A percentile compares a stretch with the other conserved stretches of the same genome.
Evolutionary conservation across 2,113 vertebrate genomes (phyloP).

Genomic region (Callocephalon fimbriatum): DNA sequence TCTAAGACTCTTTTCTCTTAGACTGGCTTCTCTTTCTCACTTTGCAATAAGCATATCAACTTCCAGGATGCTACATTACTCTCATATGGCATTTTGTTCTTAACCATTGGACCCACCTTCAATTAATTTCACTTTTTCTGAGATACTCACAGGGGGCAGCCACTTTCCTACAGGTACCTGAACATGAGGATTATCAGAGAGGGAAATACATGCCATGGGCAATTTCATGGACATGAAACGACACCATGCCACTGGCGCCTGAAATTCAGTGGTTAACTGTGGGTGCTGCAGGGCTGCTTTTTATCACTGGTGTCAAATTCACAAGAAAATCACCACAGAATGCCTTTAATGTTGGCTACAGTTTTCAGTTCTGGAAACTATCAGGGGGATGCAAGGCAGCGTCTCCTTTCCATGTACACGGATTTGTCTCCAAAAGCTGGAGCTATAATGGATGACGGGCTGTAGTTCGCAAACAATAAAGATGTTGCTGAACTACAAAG

Average conservation of each 20-base stretch:
- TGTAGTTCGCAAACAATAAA: neutral
- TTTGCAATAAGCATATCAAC: neutral
- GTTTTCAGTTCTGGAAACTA: constrained; percentile 43
- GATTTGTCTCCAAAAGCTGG: neutral
- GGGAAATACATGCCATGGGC: neutral
- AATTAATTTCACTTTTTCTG: neutral
- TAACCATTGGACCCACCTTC: neutral
- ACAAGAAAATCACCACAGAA: constrained; percentile 49
- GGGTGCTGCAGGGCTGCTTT: constrained; percentile 24
- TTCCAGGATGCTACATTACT: neutral
- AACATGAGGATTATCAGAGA: neutral
- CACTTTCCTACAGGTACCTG: neutral
- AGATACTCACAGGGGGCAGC: neutral
- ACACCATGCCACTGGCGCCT: neutral
- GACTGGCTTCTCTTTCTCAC: neutral
- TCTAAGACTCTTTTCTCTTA: neutral
- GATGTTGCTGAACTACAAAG: neutral
- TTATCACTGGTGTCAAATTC: constrained; percentile 45
- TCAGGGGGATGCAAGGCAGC: neutral
- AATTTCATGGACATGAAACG: constrained; percentile 4
- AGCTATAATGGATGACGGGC: neutral
- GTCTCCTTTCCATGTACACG: neutral
- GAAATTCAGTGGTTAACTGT: neutral
- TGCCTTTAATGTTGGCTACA: constrained; percentile 23
- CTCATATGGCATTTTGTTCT: neutral